Percentiles rank a stretch among this genome's conserved stretches.
Conservation (phyloP, 2,888 invertebrate species). For the Chloromyia formosa region DNA sequence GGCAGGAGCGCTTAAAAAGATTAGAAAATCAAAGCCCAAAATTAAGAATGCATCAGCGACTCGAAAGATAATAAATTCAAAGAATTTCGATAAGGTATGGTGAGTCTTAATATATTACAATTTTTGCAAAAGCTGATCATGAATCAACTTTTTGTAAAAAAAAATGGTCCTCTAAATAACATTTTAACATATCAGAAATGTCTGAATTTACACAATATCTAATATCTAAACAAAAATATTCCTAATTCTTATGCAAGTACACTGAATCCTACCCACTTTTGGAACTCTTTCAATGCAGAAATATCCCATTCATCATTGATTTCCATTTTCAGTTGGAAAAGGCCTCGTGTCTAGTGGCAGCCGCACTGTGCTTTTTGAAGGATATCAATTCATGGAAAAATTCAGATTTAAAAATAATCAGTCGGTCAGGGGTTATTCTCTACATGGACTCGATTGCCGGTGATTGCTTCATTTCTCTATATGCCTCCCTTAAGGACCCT, state of each 20-base stretch:
- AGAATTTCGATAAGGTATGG: neutral
- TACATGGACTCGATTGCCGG: conserved; percentile 51
- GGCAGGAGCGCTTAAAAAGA: neutral
- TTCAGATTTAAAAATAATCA: conserved; percentile 47
- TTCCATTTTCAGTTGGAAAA: conserved; percentile 47
- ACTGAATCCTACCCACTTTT: too few relatives aligned
- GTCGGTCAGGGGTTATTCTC: conserved; percentile 44
- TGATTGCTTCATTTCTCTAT: conserved; percentile 4
- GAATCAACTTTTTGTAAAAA: too few relatives aligned
- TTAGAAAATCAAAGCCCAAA: neutral
- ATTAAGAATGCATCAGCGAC: neutral
- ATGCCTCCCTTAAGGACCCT: neutral
- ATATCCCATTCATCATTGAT: neutral
- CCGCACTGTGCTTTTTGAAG: conserved; percentile 48
- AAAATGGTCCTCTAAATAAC: too few relatives aligned
- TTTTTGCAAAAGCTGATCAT: too few relatives aligned
- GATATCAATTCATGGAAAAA: conserved; percentile 47
- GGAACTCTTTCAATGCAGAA: neutral
- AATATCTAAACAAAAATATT: too few relatives aligned
- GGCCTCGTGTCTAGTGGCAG: conserved; percentile 50
- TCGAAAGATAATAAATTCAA: neutral
- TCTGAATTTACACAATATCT: too few relatives aligned
- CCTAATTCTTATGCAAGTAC: too few relatives aligned
- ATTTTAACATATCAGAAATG: too few relatives aligned
- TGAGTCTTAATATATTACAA: too few relatives aligned